phyloP scores from a whole-genome alignment of 1,140 invertebrate genomes.

The Vollenhovia emeryi region DNA sequence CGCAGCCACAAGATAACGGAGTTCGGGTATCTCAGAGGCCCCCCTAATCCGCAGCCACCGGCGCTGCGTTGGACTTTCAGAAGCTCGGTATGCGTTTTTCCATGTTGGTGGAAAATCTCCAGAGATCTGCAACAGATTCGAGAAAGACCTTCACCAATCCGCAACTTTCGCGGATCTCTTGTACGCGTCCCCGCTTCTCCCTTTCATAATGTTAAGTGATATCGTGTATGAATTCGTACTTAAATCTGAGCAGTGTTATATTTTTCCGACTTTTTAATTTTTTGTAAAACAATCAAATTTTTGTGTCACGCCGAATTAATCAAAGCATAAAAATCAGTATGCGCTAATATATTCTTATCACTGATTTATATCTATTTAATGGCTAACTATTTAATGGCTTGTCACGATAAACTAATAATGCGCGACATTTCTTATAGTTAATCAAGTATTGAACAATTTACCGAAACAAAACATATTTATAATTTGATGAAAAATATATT shows the following conservation, averaged over 20 bases:
- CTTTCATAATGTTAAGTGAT: not conserved
- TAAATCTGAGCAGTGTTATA: too few species aligned
- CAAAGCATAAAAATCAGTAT: not conserved
- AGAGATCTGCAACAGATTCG: slow-evolving; percentile 87
- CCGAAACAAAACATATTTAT: not conserved
- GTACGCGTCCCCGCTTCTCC: not conserved
- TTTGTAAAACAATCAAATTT: not conserved
- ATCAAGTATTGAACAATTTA: not conserved
- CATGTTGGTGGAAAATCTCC: slow-evolving; percentile 89
- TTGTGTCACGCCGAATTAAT: not conserved
- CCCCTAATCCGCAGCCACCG: slow-evolving; percentile 89
- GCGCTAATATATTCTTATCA: not conserved
- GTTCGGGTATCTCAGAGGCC: slow-evolving; percentile 90
- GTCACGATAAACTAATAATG: not conserved
- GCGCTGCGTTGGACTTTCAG: slow-evolving; percentile 89
- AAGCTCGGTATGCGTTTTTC: slow-evolving; percentile 89
- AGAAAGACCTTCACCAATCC: not conserved
- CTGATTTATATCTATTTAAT: not conserved
- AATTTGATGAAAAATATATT: not conserved
- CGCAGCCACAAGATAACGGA: slow-evolving; percentile 93
- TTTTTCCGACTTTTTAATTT: too few species aligned
- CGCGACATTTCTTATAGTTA: not conserved
- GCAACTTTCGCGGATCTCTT: not conserved
- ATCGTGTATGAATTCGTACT: not conserved
- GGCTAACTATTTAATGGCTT: too few species aligned